Evolutionary conservation across 2,888 invertebrate genomes (phyloP).

Genomic region (Deilephila porcellus): DNA sequence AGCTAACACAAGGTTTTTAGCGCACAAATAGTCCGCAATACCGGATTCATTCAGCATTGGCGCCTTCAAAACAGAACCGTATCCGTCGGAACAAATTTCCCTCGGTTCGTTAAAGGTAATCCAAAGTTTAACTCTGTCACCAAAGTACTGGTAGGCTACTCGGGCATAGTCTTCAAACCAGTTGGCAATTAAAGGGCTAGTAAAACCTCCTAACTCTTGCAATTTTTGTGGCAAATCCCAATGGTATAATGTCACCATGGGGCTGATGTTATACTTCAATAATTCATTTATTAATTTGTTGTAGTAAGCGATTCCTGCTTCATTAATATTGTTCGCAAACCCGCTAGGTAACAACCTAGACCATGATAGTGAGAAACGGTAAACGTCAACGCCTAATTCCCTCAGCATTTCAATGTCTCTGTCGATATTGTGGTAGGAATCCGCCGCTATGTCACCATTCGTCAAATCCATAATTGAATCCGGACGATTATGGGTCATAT

Average conservation of each 20-base stretch:
- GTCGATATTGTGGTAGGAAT: constrained; percentile 84
- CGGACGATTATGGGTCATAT: constrained; percentile 53
- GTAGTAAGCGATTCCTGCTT: constrained; percentile 86
- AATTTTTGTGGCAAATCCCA: constrained; percentile 82
- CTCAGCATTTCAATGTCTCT: constrained; percentile 78
- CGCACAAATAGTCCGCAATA: constrained; percentile 78
- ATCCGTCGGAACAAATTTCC: constrained; percentile 67
- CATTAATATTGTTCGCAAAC: constrained; percentile 75
- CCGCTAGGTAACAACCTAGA: constrained; percentile 85
- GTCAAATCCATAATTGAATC: constrained; percentile 55
- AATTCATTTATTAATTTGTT: constrained; percentile 86
- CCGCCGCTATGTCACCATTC: constrained; percentile 85
- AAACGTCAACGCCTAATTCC: constrained; percentile 73
- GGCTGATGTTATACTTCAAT: constrained; percentile 84
- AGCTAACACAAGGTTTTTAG: constrained; percentile 76
- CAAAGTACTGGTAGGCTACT: constrained; percentile 68
- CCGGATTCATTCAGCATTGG: constrained; percentile 68
- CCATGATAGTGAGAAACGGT: constrained; percentile 86
- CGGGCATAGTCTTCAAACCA: constrained; percentile 79
- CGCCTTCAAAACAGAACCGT: constrained; percentile 61
- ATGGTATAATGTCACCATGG: constrained; percentile 83
- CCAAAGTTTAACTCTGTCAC: constrained; percentile 81
- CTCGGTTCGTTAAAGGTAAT: constrained; percentile 84
- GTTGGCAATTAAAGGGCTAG: constrained; percentile 64
- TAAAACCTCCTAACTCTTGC: constrained; percentile 81